Evolutionary conservation across 2,888 invertebrate species (phyloP).

Genomic region (Sinohyriopsis cumingii): DNA sequence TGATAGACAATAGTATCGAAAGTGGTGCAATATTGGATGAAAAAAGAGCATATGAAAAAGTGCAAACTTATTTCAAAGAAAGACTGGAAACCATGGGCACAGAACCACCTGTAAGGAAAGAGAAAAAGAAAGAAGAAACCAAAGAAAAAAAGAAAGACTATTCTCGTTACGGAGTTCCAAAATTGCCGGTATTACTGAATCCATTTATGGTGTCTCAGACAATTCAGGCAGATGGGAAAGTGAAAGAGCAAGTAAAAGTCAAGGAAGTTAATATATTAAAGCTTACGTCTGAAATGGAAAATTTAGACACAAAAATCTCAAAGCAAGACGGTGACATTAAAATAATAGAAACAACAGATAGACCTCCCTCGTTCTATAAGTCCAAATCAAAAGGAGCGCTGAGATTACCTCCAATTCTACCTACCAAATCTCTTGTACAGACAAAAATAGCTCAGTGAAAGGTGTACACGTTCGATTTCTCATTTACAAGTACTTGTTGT

Average conservation of each 20-base stretch:
- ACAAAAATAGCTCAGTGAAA: background rate
- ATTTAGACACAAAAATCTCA: too few species aligned
- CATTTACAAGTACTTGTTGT: too few species aligned
- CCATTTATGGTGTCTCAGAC: too few species aligned
- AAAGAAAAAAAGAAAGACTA: slow-evolving; percentile 8
- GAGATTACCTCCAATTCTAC: slow-evolving; percentile 22
- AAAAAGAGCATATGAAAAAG: slow-evolving; percentile 19
- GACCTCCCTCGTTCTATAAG: too few species aligned
- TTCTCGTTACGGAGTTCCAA: slow-evolving; percentile 15
- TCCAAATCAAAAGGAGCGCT: slow-evolving; percentile 4
- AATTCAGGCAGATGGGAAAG: too few species aligned
- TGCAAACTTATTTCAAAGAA: slow-evolving; percentile 36
- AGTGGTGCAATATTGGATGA: slow-evolving; percentile 45
- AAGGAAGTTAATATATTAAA: too few species aligned
- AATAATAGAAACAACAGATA: too few species aligned
- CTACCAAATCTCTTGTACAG: slow-evolving; percentile 17
- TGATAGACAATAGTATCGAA: slow-evolving; percentile 41
- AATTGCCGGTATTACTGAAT: slow-evolving; percentile 14
- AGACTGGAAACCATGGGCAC: slow-evolving; percentile 24
- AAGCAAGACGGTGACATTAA: too few species aligned
- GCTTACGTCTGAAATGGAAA: too few species aligned
- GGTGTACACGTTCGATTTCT: too few species aligned
- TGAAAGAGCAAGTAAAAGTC: too few species aligned
- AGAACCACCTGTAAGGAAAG: slow-evolving; percentile 21
- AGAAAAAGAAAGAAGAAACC: slow-evolving; percentile 15